Evolutionary conservation across 64 coral and sea anemone genomes (phyloP).

Genomic region (Cladopsammia gracilis): DNA sequence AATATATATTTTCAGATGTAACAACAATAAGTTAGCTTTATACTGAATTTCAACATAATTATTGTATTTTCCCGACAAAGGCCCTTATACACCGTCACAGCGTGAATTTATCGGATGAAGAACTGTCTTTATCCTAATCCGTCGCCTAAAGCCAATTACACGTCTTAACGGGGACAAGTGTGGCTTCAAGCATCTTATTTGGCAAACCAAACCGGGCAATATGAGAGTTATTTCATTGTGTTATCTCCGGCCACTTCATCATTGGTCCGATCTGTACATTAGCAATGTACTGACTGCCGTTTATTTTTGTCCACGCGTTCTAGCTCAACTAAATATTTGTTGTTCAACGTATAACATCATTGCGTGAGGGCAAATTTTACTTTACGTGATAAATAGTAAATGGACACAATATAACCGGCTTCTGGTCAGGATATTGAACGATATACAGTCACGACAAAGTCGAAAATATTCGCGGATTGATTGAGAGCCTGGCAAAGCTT

Average conservation of each 20-base stretch:
- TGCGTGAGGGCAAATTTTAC: slow-evolving; percentile 7
- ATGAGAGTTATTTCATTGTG: not conserved
- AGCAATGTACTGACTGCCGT: not conserved
- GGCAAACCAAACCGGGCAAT: slow-evolving; percentile 18
- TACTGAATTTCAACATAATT: too few relatives aligned
- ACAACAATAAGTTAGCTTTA: too few relatives aligned
- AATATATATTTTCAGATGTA: too few relatives aligned
- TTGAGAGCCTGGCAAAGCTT: too few relatives aligned
- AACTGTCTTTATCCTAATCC: slow-evolving; percentile 15
- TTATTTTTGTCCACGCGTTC: not conserved
- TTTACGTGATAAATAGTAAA: slow-evolving; percentile 6
- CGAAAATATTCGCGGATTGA: not conserved
- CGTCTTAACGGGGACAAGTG: not conserved
- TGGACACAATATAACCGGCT: not conserved
- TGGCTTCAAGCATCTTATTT: slow-evolving; percentile 3
- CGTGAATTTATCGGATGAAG: slow-evolving; percentile 11
- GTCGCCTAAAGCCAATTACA: slow-evolving; percentile 14
- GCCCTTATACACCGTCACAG: not conserved
- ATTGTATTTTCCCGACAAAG: not conserved
- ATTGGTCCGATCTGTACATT: not conserved
- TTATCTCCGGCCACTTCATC: not conserved
- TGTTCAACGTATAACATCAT: not conserved
- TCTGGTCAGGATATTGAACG: too few relatives aligned
- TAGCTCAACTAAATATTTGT: not conserved
- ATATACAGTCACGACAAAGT: not conserved